A percentile compares a stretch with the other conserved stretches of the same genome.
phyloP scores from a whole-genome alignment of 1,140 invertebrate species.

The Leptinotarsa texana region DNA sequence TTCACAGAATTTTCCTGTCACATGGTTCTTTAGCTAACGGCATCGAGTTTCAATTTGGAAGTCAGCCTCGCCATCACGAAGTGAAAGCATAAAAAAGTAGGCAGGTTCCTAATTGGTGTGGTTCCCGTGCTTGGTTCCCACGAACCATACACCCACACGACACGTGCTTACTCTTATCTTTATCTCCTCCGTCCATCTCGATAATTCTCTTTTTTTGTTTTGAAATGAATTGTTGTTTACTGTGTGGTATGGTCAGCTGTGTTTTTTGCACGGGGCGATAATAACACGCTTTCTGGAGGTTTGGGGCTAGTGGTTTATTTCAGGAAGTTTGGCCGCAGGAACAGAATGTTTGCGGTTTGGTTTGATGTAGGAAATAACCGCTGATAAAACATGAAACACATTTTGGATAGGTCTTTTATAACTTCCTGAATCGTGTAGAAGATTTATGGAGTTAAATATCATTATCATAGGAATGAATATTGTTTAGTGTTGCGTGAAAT shows the following conservation, averaged over 20 bases:
- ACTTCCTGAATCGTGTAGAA: too few species aligned
- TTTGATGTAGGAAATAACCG: neutral
- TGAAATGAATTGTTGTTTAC: slow-evolving; percentile 20
- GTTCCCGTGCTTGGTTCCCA: slow-evolving; percentile 30
- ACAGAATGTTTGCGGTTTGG: neutral
- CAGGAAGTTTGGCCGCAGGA: neutral
- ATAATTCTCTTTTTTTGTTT: slow-evolving; percentile 13
- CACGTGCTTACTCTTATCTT: slow-evolving; percentile 31
- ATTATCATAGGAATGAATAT: too few species aligned
- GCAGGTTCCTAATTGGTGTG: slow-evolving; percentile 31
- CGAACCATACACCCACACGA: slow-evolving; percentile 28
- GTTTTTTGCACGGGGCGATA: neutral
- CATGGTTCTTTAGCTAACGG: too few species aligned
- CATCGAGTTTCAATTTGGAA: slow-evolving; percentile 5
- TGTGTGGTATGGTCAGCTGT: neutral
- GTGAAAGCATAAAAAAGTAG: slow-evolving; percentile 23
- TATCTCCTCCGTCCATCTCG: slow-evolving; percentile 22
- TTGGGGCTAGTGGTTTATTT: neutral
- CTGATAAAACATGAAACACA: neutral
- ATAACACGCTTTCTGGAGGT: neutral
- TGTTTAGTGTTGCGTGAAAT: too few species aligned
- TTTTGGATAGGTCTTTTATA: too few species aligned
- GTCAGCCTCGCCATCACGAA: slow-evolving; percentile 18
- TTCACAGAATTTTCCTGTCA: too few species aligned
- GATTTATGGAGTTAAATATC: too few species aligned